These are phyloP conservation scores for Acanthacorydalis orientalis DNA, from an alignment of 2,888 invertebrate genomes.

Conservation along the genomic window DNA sequence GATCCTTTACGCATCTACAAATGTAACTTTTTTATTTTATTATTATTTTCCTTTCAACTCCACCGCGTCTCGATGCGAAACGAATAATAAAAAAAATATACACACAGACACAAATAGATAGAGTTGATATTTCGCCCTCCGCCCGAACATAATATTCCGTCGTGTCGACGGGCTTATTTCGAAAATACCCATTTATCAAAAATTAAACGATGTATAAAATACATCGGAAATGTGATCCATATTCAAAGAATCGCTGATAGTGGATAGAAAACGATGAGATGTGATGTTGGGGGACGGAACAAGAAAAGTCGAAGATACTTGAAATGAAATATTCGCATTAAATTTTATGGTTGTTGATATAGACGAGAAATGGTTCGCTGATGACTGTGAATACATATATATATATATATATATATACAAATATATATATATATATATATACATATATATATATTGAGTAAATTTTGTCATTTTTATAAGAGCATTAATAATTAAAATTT, in stretches of 20 bases:
- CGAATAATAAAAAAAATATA: neutral
- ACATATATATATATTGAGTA: too few relatives aligned
- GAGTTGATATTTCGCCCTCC: too few relatives aligned
- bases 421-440: too few relatives aligned
- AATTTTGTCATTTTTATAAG: too few relatives aligned
- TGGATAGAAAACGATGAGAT: neutral
- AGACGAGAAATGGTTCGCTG: too few relatives aligned
- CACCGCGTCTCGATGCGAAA: neutral
- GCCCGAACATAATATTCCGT: neutral
- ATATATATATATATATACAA: too few relatives aligned
- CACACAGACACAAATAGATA: neutral
- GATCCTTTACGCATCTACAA: neutral
- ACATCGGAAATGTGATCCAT: conserved; percentile 9
- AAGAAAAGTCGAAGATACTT: too few relatives aligned
- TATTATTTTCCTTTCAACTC: neutral
- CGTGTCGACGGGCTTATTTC: neutral
- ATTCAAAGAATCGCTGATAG: conserved; percentile 4
- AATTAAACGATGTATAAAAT: conserved; percentile 13
- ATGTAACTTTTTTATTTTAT: neutral
- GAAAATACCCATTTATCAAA: conserved; percentile 11
- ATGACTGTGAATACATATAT: too few relatives aligned
- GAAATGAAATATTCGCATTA: too few relatives aligned
- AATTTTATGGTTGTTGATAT: too few relatives aligned
- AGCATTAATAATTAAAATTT: too few relatives aligned
- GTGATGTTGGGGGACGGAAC: neutral